Conservation (phyloP, 2,797 vertebrate genomes). For the Enoplosus armatus region DNA sequence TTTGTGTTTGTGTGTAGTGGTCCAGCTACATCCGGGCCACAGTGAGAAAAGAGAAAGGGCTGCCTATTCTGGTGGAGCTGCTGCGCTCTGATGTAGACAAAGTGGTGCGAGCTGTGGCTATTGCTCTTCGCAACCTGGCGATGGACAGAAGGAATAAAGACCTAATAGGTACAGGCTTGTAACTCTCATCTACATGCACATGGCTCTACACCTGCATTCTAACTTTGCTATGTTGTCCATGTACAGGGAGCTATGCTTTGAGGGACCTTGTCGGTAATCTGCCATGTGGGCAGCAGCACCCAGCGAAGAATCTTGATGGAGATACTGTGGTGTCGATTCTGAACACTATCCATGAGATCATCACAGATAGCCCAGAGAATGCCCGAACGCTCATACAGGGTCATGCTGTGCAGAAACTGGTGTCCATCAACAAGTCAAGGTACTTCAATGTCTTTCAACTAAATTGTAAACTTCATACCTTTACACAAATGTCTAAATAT, state of each 20-base stretch:
- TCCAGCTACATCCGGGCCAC: slow-evolving; percentile 96
- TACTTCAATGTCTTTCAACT: slow-evolving; percentile 54
- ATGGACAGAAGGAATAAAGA: slow-evolving; percentile 98
- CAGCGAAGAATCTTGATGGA: slow-evolving; percentile 94
- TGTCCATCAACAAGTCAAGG: slow-evolving; percentile 95
- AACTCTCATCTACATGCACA: neutral
- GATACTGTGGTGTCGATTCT: slow-evolving; percentile 97
- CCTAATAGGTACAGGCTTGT: slow-evolving; percentile 88
- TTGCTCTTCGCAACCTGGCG: slow-evolving; percentile 96
- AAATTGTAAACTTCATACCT: neutral
- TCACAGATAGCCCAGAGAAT: slow-evolving; percentile 96
- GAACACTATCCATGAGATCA: slow-evolving; percentile 97
- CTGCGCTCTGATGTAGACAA: slow-evolving; percentile 97
- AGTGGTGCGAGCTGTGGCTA: slow-evolving; percentile 96
- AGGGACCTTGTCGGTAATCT: slow-evolving; percentile 95
- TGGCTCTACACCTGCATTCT: neutral
- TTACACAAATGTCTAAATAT: neutral
- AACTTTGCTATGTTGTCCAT: neutral
- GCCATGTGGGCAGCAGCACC: slow-evolving; percentile 92
- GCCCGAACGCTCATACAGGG: slow-evolving; percentile 94
- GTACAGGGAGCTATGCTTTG: slow-evolving; percentile 95
- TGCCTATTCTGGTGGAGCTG: slow-evolving; percentile 95
- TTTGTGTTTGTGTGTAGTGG: slow-evolving; percentile 86
- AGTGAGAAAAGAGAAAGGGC: slow-evolving; percentile 96
- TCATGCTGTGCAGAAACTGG: slow-evolving; percentile 94